These are phyloP conservation scores for Lethenteron reissneri DNA, from an alignment of 2,113 vertebrate genomes.

Conservation along the genomic window DNA sequence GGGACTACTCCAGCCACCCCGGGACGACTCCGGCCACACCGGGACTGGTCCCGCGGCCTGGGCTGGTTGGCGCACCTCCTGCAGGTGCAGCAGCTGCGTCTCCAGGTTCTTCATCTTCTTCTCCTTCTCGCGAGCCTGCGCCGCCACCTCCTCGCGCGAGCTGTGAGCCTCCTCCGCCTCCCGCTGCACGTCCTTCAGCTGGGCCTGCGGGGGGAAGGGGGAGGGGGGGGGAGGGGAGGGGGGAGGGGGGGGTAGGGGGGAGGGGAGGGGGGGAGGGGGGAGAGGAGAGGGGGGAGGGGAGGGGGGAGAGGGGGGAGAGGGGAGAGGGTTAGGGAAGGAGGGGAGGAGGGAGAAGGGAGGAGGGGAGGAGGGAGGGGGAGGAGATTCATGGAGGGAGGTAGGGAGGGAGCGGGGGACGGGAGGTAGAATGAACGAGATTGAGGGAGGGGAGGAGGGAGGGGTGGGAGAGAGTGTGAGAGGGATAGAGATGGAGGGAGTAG, in stretches of 20 bases:
- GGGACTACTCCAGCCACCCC: background rate
- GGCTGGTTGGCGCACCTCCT: conserved; percentile 28
- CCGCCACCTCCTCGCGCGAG: conserved; percentile 37
- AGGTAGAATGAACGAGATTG: too few relatives aligned
- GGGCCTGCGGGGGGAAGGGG: conserved; percentile 22
- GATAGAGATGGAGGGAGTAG: too few relatives aligned
- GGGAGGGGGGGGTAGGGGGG: background rate
- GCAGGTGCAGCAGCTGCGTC: conserved; percentile 44
- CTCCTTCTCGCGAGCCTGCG: conserved; percentile 40
- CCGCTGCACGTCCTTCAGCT: conserved; percentile 53
- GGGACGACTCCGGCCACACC: background rate
- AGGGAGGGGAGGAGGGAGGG: too few relatives aligned
- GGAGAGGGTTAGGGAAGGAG: conserved; percentile 31
- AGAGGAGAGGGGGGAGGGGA: background rate
- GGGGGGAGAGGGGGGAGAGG: too few relatives aligned
- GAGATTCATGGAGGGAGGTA: background rate
- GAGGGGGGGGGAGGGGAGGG: background rate
- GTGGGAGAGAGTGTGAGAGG: too few relatives aligned
- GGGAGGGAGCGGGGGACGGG: background rate
- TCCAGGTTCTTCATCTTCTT: conserved; percentile 57
- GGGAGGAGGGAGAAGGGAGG: conserved; percentile 17
- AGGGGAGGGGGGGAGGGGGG: background rate
- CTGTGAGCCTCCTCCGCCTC: conserved; percentile 47
- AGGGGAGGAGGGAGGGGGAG: background rate
- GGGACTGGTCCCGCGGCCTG: background rate